These are phyloP conservation scores for Apamea anceps DNA, from an alignment of 2,888 invertebrate species.

Conservation along the genomic window DNA sequence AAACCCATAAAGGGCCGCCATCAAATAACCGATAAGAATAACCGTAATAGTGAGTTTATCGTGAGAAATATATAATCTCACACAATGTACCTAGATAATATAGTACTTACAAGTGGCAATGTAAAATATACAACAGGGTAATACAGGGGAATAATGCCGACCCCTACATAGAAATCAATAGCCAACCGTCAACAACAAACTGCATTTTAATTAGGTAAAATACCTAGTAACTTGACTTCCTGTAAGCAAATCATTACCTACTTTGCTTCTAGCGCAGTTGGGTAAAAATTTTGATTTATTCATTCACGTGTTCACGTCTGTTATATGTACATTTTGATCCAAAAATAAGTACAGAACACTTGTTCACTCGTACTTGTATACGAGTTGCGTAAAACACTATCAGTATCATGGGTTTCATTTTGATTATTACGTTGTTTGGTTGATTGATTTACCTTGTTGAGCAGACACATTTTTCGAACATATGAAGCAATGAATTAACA, in stretches of 20 bases:
- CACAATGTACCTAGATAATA: conserved; percentile 32
- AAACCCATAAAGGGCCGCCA: conserved; percentile 75
- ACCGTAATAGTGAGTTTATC: conserved; percentile 59
- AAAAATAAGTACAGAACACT: not conserved
- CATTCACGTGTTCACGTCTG: not conserved
- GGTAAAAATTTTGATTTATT: not conserved
- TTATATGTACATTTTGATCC: not conserved
- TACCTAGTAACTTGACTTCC: not conserved
- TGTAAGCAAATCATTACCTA: not conserved
- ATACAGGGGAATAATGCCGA: conserved; percentile 19
- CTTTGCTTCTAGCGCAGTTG: not conserved
- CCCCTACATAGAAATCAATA: not conserved
- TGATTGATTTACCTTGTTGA: too few relatives aligned
- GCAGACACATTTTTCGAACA: too few relatives aligned
- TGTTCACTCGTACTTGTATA: not conserved
- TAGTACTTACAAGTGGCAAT: conserved; percentile 30
- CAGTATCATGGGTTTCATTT: not conserved
- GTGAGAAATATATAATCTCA: conserved; percentile 65
- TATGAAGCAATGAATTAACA: too few relatives aligned
- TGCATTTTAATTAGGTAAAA: not conserved
- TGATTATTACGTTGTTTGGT: too few relatives aligned
- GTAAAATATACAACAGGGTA: conserved; percentile 46
- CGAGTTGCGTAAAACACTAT: not conserved
- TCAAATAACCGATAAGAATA: conserved; percentile 66
- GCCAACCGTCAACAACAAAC: not conserved